Base-by-base conservation (phyloP, 1,140 invertebrate genomes). In the Scaptomyza hsui region DNA sequence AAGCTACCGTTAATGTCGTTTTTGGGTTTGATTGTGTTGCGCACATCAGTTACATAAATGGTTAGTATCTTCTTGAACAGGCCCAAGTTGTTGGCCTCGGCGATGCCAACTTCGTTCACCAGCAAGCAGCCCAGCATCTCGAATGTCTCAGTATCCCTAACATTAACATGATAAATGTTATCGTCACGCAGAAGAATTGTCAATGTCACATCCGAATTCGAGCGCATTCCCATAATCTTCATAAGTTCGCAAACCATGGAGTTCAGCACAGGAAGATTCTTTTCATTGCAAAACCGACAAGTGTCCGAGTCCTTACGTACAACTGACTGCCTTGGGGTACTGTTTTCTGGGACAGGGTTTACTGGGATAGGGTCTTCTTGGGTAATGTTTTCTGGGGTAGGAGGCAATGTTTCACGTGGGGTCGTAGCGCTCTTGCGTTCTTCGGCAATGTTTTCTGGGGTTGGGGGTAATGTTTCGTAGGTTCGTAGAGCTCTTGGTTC, bases 101-200 rank as follows among this genome's bases (percentile, higher is more conserved):
- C 49, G 5, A 90, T 77, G 13, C 61, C 89, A 0, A 4, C 35
- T 26, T 90, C 79, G 4, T 45, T 82, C 1, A 78, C 80, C 39
- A 90, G 67, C 21, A 85, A 37, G 0, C 89, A 90, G 13, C 75
- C 89, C 0, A 90, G 49, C 0, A 77, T 72, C 0, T 9, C 5
- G 3, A 63, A 69, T 0, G 39, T 59, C 1, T 24, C 32, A 3
- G 76, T 9, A 10, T 75, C 68, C 7, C 65, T 32, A 0, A 90
- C 37, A 39, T 86, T 86, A 5, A 90, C 68, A 19, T 90, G 89
- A 39, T 89, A 90, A 0, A 90, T 4, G 59, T 90, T 86, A 32
- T 90, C 85, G 2, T 72, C 53, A 5, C 85, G 68, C 13, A 90
- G 41, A 0, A 89, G 47, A 4, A 90, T 44, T 0, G 80, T 70